Conservation (phyloP, 2,888 invertebrate species). For the Drosophila diplacantha region DNA sequence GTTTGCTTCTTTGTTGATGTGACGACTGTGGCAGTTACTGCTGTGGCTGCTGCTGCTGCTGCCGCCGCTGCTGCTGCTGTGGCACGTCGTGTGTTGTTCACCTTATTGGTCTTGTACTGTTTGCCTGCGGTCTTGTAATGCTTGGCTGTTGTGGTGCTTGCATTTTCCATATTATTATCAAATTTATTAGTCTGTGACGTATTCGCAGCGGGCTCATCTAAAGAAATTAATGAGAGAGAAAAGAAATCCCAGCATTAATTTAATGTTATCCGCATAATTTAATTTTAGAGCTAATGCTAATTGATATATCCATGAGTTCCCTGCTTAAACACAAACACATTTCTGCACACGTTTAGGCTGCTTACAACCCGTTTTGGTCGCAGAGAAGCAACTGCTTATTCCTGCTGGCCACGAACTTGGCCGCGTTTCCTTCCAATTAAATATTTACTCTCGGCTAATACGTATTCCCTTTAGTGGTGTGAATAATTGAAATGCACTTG, state of each 20-base stretch:
- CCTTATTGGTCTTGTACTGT: conserved; percentile 63
- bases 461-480: background rate
- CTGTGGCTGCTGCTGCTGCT: conserved; percentile 40
- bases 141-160: conserved; percentile 62
- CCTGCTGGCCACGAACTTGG: conserved; percentile 1
- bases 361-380: conserved; percentile 2
- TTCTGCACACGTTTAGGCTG: conserved; percentile 3
- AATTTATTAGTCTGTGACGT: conserved; percentile 59
- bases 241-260: conserved; percentile 12
- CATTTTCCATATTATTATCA: conserved; percentile 75
- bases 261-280: conserved; percentile 26
- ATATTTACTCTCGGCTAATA: background rate
- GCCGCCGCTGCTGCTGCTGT: conserved; percentile 54
- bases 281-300: conserved; percentile 27
- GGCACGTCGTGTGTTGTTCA: conserved; percentile 56
- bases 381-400: background rate
- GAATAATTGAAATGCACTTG: conserved; percentile 14
- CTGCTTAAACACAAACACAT: background rate
- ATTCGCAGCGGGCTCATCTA: conserved; percentile 75
- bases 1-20: conserved; percentile 66
- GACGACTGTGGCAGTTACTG: conserved; percentile 34
- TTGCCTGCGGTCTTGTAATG: conserved; percentile 63
- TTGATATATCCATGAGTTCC: conserved; percentile 14
- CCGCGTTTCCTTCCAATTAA: background rate
- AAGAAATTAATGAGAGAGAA: conserved; percentile 26